Conservation (phyloP, 2,888 invertebrate genomes). For the Agonopterix heracliana region DNA sequence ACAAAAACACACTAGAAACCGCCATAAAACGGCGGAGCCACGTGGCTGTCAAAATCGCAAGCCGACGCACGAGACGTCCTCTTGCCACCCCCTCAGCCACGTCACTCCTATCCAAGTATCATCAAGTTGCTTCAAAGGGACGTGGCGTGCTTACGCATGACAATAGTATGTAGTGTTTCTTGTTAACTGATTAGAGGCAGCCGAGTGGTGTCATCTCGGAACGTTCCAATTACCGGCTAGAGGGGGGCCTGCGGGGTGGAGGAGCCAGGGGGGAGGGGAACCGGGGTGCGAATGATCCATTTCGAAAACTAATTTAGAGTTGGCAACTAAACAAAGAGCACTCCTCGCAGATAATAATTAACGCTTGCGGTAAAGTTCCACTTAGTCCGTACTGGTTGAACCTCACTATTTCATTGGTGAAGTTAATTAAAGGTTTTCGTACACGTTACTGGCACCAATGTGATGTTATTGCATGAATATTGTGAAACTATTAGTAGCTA, state of each 20-base stretch:
- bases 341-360: constrained; percentile 76
- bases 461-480: neutral
- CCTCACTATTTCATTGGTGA: constrained; percentile 56
- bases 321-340: constrained; percentile 77
- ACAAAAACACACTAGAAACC: too few relatives aligned
- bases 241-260: constrained; percentile 26
- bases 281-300: constrained; percentile 74
- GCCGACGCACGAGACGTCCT: too few relatives aligned
- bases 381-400: constrained; percentile 68
- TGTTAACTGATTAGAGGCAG: constrained; percentile 73
- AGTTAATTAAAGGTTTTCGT: constrained; percentile 56
- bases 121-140: constrained; percentile 19
- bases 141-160: constrained; percentile 43
- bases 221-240: constrained; percentile 72
- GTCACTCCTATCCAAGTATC: too few relatives aligned
- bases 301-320: constrained; percentile 77
- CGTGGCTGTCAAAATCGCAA: too few relatives aligned
- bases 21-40: too few relatives aligned
- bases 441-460: constrained; percentile 11
- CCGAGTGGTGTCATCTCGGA: constrained; percentile 73
- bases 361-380: constrained; percentile 74
- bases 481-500: too few relatives aligned
- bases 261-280: constrained; percentile 31
- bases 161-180: constrained; percentile 64
- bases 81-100: too few relatives aligned